Evolutionary conservation across 2,888 invertebrate genomes (phyloP), one percentile per base, ranked within the genome.

Genomic region (Onchidella celtica): DNA sequence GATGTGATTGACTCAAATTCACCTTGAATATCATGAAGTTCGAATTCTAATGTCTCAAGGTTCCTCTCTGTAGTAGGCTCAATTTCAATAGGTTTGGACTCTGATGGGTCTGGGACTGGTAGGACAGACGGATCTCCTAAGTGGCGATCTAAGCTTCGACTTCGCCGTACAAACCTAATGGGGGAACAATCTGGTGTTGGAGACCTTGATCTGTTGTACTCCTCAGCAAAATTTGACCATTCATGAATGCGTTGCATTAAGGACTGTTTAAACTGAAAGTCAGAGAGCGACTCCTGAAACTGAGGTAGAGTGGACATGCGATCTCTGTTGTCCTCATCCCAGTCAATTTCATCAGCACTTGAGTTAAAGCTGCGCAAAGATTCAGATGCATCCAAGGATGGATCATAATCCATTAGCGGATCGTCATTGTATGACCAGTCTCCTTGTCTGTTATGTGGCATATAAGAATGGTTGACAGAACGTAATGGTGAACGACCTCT

Each of bases 1-100:
- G 87, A 87, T 40, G 87, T 88, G 36, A 91, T 87, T 65, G 86
- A 87, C 68, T 87, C 87, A 85, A 91, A 90, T 79, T 90, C 90
- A 75, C 88, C 89, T 66, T 89, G 89, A 38, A 91, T 89, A 76
- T 85, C 86, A 76, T 88, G 87, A 36, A 91, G 87, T 80, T 90
- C 89, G 47, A 88, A 86, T 70, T 89, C 89, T 6, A 90, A 70
- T 21, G 82, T 76, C 24, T 87, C 84, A 75, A 90, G 87, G 63
- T 87, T 87, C 57, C 86, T 85, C 73, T 86, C 86, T 4, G 87
- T 85, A 9, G 82, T 83, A 27, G 82, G 86, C 29, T 84, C 85
- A 29, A 84, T 76, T 40, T 86, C 85, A 27, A 79, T 83, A 11
- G 73, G 65, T 47, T 86, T 86, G 11, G 47, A 36, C 0, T 75